Base-by-base conservation (phyloP, 2,113 vertebrate genomes). In the Alexandromys fortis region DNA sequence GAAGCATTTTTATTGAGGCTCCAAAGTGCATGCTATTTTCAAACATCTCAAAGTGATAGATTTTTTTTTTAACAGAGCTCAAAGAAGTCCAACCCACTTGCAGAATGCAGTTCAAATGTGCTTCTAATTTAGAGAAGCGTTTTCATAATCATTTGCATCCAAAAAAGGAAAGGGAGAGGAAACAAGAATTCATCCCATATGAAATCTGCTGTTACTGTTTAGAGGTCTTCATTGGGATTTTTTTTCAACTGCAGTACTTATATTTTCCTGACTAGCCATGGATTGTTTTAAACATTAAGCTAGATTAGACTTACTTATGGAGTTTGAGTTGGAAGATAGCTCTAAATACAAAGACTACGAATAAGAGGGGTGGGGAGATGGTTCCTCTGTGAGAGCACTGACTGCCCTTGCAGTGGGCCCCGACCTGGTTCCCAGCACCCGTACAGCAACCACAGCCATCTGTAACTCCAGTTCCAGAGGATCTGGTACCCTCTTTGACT, bases 51-150 rank as follows among this genome's bases (percentile, higher is more conserved):
- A 35, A 52, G 6, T 89, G 42, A 82, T 52, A 94, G 70, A 87
- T n/a, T 79, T 35, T 33, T n/a, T 49, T 55, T 93, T 94, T 96
- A 77, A 92, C 61, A 61, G 58, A 55, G 17, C 79, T 4, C 78
- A 52, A 96, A 16, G 83, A 90, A 97, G 52, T 93, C 86, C 49
- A 94, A 47, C 88, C 35, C 63, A 78, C 93, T 97, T 92, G 96
- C 86, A 90, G 88, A 96, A 91, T 89, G 93, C 10, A 70, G 3
- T 17, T 42, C 88, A 96, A 96, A 21, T 89, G 38, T 96, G 97
- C 85, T 98, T 98, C 98, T 98, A 98, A 97, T 97, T 97, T 92
- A 89, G 97, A 97, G 97, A 96, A 93, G 82, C 94, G 5, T 21
- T 97, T 96, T 90, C 93, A 94, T 95, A 95, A 94, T 65, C 47